These are phyloP conservation scores for Atta texana DNA, from an alignment of 1,140 invertebrate genomes.

Conservation along the genomic window DNA sequence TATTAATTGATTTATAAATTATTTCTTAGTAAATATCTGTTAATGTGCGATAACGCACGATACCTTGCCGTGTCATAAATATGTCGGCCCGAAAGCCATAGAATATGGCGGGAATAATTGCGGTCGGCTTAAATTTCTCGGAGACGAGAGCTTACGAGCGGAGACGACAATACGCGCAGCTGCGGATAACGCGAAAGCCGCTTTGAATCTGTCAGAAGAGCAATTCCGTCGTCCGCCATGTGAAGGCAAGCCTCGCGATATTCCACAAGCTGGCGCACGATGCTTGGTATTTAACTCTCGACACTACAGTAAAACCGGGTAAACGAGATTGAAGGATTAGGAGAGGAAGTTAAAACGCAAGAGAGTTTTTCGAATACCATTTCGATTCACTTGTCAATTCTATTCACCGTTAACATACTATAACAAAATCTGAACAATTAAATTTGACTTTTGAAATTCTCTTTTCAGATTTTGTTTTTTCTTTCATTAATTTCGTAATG, in stretches of 20 bases:
- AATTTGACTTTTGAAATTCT: conserved; percentile 18
- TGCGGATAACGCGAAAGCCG: conserved; percentile 65
- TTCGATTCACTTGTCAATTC: background rate
- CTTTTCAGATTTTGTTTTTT: background rate
- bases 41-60: background rate
- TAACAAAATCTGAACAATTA: background rate
- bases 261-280: conserved; percentile 40
- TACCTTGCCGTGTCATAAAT: conserved; percentile 15
- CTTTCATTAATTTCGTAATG: background rate
- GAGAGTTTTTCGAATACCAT: conserved; percentile 4
- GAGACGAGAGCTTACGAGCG: conserved; percentile 38
- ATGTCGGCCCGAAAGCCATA: conserved; percentile 58
- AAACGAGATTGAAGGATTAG: conserved; percentile 47
- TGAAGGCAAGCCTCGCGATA: conserved; percentile 41
- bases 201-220: conserved; percentile 69
- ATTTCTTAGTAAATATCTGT: conserved; percentile 8
- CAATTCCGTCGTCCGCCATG: conserved; percentile 50
- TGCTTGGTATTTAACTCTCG: conserved; percentile 71
- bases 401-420: background rate
- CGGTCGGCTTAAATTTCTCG: conserved; percentile 54
- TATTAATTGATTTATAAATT: background rate
- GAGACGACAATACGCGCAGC: conserved; percentile 54
- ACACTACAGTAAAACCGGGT: conserved; percentile 24
- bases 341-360: conserved; percentile 14
- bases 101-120: conserved; percentile 43